Base-by-base conservation (phyloP, 2,113 vertebrate genomes). In the Cyprinodon tularosa region DNA sequence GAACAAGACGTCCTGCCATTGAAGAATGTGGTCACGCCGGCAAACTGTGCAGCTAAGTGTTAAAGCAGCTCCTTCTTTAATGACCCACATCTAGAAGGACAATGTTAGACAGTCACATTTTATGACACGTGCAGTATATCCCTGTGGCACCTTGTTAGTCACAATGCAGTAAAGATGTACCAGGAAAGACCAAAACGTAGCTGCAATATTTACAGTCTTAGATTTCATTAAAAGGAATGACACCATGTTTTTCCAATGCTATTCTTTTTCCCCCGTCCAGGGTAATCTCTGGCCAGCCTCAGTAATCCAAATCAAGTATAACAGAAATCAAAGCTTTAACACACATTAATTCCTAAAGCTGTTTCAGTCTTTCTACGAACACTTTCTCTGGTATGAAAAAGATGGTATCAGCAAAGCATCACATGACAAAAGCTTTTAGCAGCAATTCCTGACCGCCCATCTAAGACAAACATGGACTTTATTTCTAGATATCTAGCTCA, bases 161-260 rank as follows among this genome's bases (percentile, higher is more conserved):
- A 14, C 20, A 4, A 53, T 62, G 65, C 83, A 82, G 72, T 62
- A 81, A 76, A 79, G 76, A 37, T 62, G 38, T 45, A 78, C 39
- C 62, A 59, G 57, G 48, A 72, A 76, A 78, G 80, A 75, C 4
- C 17, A 39, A 66, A 66, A 44, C 68, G 29, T 65, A 59, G 29
- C 79, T 84, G 83, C 87, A 66, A 89, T 91, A 90, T 89, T 89
- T 88, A 87, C 84, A 89, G 64, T 74, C 36, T 45, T 57, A 62
- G 68, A 73, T 78, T 82, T 83, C 68, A 84, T 45, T 29, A 69
- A 86, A 53, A 12, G 45, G 70, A 44, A 29, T 62, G 36, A 29
- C 3, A 0, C 59, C 12, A 65, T 73, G 40, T 79, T 83, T 87
- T 83, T 86, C 65, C 65, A 77, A 69, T 4, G 47, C 13, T 37